Conservation (phyloP, 1,140 invertebrate species). For the Microplitis demolitor region DNA sequence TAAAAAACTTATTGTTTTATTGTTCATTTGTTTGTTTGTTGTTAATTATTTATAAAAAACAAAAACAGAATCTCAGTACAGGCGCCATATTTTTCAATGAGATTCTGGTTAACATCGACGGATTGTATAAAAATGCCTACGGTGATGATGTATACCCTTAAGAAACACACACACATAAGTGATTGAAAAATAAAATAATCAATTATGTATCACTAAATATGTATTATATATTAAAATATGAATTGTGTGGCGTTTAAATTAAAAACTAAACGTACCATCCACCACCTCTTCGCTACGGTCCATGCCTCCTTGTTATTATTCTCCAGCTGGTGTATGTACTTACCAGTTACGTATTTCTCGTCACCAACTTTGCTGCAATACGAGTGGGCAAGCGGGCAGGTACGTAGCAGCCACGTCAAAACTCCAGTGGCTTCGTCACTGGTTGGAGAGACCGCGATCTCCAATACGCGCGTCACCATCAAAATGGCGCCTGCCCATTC, state of each 20-base stretch:
- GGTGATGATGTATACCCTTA: not conserved
- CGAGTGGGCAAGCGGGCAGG: conserved; percentile 88
- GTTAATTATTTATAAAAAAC: not conserved
- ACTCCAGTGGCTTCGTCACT: conserved; percentile 89
- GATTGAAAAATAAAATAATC: not conserved
- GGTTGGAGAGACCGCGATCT: conserved; percentile 65
- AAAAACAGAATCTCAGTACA: not conserved
- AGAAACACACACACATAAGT: not conserved
- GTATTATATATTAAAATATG: not conserved
- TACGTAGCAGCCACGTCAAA: conserved; percentile 95
- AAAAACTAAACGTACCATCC: conserved; percentile 11
- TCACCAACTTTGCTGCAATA: conserved; percentile 90
- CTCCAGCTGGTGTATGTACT: conserved; percentile 72
- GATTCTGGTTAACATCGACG: not conserved
- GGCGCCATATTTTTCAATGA: conserved; percentile 7
- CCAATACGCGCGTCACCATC: conserved; percentile 70
- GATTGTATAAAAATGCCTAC: not conserved
- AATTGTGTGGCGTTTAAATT: not conserved
- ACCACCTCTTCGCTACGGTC: conserved; percentile 51
- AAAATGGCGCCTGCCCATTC: conserved; percentile 64
- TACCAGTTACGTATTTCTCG: conserved; percentile 93
- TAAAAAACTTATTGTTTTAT: no score
- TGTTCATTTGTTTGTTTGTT: not conserved
- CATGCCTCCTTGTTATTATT: conserved; percentile 73
- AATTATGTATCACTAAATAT: not conserved